Conservation (phyloP, 2,797 vertebrate genomes). For the Octomys mimax region DNA sequence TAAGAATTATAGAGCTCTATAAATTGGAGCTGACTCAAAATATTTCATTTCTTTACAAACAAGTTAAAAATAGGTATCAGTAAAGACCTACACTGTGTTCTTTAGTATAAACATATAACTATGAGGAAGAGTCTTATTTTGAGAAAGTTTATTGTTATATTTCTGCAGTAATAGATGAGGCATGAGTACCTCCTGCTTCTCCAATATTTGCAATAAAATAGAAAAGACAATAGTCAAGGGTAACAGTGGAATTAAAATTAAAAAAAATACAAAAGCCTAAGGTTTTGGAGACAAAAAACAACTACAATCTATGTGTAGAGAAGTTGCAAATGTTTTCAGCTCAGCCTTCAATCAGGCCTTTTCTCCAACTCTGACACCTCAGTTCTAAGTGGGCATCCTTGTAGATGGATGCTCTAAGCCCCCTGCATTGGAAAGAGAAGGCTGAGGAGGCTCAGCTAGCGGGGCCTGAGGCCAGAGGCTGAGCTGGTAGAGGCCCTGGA, state of each 20-base stretch:
- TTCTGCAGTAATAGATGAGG: constrained; percentile 74
- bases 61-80: background rate
- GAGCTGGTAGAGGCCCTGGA: background rate
- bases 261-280: constrained; percentile 71
- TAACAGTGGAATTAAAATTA: constrained; percentile 73
- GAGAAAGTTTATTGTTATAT: constrained; percentile 81
- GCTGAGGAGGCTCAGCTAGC: background rate
- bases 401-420: background rate
- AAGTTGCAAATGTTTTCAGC: constrained; percentile 24
- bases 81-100: background rate
- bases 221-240: constrained; percentile 63
- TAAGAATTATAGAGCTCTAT: background rate
- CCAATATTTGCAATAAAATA: constrained; percentile 63
- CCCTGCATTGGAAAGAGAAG: background rate
- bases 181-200: constrained; percentile 56
- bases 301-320: constrained; percentile 49
- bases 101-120: background rate
- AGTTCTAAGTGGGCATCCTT: background rate
- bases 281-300: constrained; percentile 49
- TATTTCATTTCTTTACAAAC: background rate
- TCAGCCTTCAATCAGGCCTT: background rate
- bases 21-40: background rate
- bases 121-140: constrained; percentile 6
- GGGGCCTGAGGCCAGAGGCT: background rate
- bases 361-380: background rate